Evolutionary conservation across 2,888 invertebrate species (phyloP), one percentile per base, ranked within the genome.

Genomic region (Tetheella fluctuosa): DNA sequence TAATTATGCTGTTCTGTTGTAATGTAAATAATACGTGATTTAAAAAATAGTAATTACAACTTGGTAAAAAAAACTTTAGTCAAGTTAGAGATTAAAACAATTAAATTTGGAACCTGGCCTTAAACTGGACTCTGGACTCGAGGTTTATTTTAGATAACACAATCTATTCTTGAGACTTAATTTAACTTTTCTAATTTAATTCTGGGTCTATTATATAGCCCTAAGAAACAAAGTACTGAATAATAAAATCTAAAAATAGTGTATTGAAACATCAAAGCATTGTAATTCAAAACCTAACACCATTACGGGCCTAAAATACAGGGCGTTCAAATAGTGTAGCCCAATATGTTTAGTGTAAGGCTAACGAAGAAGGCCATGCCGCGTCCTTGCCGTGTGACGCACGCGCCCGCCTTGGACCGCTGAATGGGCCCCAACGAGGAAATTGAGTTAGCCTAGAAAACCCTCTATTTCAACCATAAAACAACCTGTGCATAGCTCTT

Each of bases 351-450:
- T 64, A 64, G 65, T 64, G 63, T 65, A 60, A 56, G 53, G 54
- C 59, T 53, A 59, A 42, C 48, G 61, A 58, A 61, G 64, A 71
- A 75, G 82, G 82, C 75, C 78, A 60, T 74, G 82, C 74, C 77
- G 59, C 74, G 84, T 81, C 89, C 88, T 86, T 83, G 80, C 63
- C 61, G 59, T 17, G 78, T 89, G 89, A 89, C 89, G 89, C 88
- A 88, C 80, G 61, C 62, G 54, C 61, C 80, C 67, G 78, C 88
- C 87, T 86, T 88, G 86, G 70, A 64, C 69, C 64, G 12, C 61
- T 77, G 74, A 80, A 80, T 80, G 78, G 74, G 66, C 67, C 71
- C 64, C 60, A 48, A 25, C 54, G 59, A 55, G 54, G 58, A 59
- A 64, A 63, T 64, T 59, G 55, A 63, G 63, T 67, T 63, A 60